These are phyloP conservation scores for Deilephila porcellus DNA, from an alignment of 2,888 invertebrate genomes.

Conservation along the genomic window DNA sequence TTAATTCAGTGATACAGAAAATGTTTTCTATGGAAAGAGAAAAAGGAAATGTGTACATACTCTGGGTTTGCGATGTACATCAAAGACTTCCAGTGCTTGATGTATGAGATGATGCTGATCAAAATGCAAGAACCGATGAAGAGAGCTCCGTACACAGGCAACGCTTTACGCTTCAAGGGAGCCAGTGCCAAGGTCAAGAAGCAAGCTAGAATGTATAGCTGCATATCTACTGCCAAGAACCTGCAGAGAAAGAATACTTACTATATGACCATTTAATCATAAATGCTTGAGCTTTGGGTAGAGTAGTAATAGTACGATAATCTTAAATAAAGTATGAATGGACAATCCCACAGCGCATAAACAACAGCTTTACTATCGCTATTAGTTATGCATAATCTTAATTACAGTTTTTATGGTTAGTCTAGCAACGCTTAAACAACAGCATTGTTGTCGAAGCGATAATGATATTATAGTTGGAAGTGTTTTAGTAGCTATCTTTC, in stretches of 20 bases:
- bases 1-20: neutral
- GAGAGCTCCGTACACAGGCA: slow-evolving; percentile 25
- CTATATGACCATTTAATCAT: neutral
- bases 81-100: slow-evolving; percentile 34
- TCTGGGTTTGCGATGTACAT: slow-evolving; percentile 36
- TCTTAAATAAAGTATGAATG: too few relatives aligned
- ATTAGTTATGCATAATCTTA: too few relatives aligned
- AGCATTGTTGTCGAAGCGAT: too few relatives aligned
- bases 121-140: slow-evolving; percentile 30
- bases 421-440: too few relatives aligned
- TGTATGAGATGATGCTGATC: slow-evolving; percentile 32
- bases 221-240: slow-evolving; percentile 39
- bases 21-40: neutral
- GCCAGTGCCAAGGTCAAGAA: slow-evolving; percentile 33
- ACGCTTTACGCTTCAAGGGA: slow-evolving; percentile 9
- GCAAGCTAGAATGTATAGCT: slow-evolving; percentile 34
- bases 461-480: too few relatives aligned
- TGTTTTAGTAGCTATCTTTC: too few relatives aligned
- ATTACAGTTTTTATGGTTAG: too few relatives aligned
- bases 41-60: slow-evolving; percentile 33
- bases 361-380: too few relatives aligned
- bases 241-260: slow-evolving; percentile 27
- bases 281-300: too few relatives aligned
- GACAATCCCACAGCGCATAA: too few relatives aligned
- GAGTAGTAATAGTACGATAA: too few relatives aligned